Percentiles rank a stretch among this genome's conserved stretches.
Conservation (phyloP, 2,888 invertebrate genomes). For the Polietes domitor region DNA sequence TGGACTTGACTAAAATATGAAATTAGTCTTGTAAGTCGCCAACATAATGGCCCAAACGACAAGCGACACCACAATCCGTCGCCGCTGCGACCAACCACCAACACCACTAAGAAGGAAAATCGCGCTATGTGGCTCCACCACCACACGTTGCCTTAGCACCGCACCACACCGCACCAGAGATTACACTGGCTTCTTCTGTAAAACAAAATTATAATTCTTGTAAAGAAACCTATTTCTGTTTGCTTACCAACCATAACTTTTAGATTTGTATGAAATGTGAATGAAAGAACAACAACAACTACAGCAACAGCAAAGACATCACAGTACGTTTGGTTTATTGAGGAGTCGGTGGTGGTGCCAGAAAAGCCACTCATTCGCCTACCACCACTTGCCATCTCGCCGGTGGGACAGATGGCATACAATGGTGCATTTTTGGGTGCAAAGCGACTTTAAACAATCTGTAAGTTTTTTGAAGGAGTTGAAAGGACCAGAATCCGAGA, state of each 20-base stretch:
- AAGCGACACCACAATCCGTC: slow-evolving; percentile 34
- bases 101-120: no score
- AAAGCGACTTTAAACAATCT: no score
- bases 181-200: neutral
- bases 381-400: neutral
- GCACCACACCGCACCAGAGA: neutral
- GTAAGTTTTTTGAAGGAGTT: no score
- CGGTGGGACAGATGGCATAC: neutral
- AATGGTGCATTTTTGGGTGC: neutral
- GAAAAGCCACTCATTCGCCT: neutral
- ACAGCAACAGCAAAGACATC: neutral
- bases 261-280: slow-evolving; percentile 3
- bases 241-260: slow-evolving; percentile 25
- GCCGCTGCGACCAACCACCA: no score
- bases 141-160: no score
- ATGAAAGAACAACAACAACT: neutral
- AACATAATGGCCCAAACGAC: slow-evolving; percentile 40
- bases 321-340: neutral
- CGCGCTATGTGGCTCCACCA: slow-evolving; percentile 18
- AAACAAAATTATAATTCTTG: slow-evolving; percentile 50
- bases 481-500: no score
- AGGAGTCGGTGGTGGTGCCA: neutral
- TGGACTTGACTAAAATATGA: slow-evolving; percentile 66
- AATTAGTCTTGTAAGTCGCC: slow-evolving; percentile 58
- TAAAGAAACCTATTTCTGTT: slow-evolving; percentile 30